A percentile compares a stretch with the other conserved stretches of the same genome.
These are phyloP conservation scores for Mormyrus lacerda DNA, from an alignment of 2,113 vertebrate species.

Conservation along the genomic window DNA sequence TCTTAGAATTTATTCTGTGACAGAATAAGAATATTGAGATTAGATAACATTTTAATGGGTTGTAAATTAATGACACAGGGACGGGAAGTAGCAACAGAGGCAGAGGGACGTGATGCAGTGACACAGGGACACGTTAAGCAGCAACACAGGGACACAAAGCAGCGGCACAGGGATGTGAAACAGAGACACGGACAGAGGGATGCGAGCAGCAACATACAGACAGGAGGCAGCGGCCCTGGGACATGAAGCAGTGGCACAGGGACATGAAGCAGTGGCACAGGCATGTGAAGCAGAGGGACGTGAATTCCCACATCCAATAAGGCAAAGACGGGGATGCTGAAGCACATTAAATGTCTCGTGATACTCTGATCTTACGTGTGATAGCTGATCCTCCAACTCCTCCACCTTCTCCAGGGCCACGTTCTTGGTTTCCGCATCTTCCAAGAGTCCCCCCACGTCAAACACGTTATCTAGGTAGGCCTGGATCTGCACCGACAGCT, in stretches of 20 bases:
- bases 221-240: neutral
- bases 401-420: conserved; percentile 94
- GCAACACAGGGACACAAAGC: neutral
- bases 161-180: neutral
- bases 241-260: neutral
- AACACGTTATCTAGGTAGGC: conserved; percentile 60
- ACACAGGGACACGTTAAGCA: neutral
- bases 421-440: conserved; percentile 53
- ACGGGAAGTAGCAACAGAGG: neutral
- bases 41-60: neutral
- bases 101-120: neutral
- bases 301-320: neutral
- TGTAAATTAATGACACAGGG: neutral
- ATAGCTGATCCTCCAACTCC: conserved; percentile 92
- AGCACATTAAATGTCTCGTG: neutral
- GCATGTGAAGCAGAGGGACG: neutral
- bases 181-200: neutral
- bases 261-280: neutral
- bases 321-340: neutral
- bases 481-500: conserved; percentile 94
- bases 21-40: neutral
- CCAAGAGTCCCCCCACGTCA: neutral
- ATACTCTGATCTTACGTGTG: conserved; percentile 69
- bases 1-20: neutral
- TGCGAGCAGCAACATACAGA: neutral